Conservation (phyloP, 2,797 vertebrate genomes). For the Spinus pinus region DNA sequence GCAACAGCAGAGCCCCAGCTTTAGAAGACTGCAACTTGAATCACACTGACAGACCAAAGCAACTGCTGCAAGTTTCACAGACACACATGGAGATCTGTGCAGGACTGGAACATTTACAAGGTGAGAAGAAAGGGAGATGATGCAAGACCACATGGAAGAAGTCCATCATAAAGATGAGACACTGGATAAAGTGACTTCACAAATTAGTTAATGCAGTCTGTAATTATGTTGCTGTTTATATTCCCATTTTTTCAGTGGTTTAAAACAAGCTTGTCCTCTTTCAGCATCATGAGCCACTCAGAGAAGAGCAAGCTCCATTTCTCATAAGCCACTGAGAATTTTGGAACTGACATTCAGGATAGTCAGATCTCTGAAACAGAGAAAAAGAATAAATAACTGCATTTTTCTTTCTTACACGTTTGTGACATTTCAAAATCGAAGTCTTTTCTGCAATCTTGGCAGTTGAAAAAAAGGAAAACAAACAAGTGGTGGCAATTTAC, state of each 20-base stretch:
- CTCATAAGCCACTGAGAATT: neutral
- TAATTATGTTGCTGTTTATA: neutral
- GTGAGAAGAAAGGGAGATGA: neutral
- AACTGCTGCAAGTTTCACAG: neutral
- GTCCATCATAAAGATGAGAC: neutral
- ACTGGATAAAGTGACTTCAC: neutral
- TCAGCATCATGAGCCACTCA: neutral
- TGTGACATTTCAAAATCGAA: neutral
- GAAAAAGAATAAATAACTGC: neutral
- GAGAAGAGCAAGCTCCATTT: neutral
- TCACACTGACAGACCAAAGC: conserved; percentile 16
- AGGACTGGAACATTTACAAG: neutral
- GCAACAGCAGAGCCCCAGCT: neutral
- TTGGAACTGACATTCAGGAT: neutral
- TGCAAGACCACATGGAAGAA: neutral
- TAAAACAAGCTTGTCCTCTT: neutral
- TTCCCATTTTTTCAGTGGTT: neutral
- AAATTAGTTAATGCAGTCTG: neutral
- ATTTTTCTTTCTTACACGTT: neutral
- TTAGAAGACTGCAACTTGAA: neutral
- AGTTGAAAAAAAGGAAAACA: neutral
- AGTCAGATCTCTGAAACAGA: neutral
- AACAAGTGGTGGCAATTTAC: neutral
- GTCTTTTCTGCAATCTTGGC: neutral
- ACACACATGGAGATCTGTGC: neutral